A percentile compares a stretch with the other conserved stretches of the same genome.
These are phyloP conservation scores for Microtus oregoni DNA, from an alignment of 2,113 vertebrate genomes.

Conservation along the genomic window DNA sequence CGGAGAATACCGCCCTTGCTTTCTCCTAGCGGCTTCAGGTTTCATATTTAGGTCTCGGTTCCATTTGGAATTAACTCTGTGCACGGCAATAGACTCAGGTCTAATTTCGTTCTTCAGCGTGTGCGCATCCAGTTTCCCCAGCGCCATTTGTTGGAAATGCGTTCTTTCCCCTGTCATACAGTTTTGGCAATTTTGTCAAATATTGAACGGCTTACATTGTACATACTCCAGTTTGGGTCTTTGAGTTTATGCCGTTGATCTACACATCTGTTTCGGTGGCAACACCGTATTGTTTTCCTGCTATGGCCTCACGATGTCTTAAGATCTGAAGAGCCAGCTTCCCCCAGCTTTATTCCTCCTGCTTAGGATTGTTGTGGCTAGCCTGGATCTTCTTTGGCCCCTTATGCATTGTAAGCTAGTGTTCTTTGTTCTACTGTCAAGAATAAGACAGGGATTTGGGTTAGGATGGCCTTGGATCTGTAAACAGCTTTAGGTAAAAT, in stretches of 20 bases:
- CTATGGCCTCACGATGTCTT: not conserved
- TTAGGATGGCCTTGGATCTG: not conserved
- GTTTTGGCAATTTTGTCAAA: not conserved
- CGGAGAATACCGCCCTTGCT: too few species aligned
- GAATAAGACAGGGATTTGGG: not conserved
- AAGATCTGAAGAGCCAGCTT: too few species aligned
- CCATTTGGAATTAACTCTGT: not conserved
- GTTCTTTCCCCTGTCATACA: not conserved
- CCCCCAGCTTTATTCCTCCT: too few species aligned
- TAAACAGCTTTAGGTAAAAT: not conserved
- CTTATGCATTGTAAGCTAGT: not conserved
- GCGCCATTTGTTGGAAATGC: not conserved
- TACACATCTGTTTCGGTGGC: not conserved
- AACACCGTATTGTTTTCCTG: not conserved
- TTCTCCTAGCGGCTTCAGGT: not conserved
- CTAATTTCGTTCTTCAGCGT: not conserved
- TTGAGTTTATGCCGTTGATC: not conserved
- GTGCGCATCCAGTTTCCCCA: not conserved
- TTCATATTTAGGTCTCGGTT: not conserved
- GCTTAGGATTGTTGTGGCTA: not conserved
- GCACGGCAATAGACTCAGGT: not conserved
- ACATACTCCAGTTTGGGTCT: not conserved
- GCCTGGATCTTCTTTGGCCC: not conserved
- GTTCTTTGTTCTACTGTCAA: not conserved
- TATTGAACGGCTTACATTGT: not conserved